phyloP scores from a whole-genome alignment of 2,797 vertebrate species.

The Microctenopoma steveboyesi region DNA sequence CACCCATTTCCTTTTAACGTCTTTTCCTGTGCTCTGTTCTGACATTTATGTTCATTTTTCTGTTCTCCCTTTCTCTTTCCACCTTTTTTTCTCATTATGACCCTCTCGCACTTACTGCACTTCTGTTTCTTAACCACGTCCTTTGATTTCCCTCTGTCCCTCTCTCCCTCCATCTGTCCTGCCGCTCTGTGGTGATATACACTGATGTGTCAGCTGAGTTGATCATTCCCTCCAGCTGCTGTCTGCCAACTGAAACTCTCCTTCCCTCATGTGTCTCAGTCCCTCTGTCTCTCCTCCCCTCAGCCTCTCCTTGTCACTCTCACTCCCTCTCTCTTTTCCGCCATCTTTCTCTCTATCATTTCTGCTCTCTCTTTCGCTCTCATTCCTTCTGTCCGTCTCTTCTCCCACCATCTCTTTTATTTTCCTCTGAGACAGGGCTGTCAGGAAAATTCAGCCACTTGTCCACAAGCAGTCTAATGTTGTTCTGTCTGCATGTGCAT shows the following conservation, averaged over 20 bases:
- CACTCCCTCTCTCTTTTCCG: constrained; percentile 43
- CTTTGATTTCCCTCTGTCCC: constrained; percentile 43
- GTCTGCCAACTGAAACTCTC: constrained; percentile 72
- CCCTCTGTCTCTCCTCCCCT: constrained; percentile 56
- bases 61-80: constrained; percentile 17
- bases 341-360: constrained; percentile 66
- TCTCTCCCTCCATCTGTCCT: constrained; percentile 64
- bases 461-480: constrained; percentile 59
- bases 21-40: not conserved
- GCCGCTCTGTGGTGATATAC: constrained; percentile 65
- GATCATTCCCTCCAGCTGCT: constrained; percentile 80
- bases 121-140: constrained; percentile 51
- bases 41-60: not conserved
- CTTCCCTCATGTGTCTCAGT: constrained; percentile 62
- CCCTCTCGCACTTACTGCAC: constrained; percentile 37
- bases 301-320: constrained; percentile 68
- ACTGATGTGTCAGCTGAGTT: constrained; percentile 78
- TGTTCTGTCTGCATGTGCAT: constrained; percentile 46
- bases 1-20: not conserved
- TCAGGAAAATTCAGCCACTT: constrained; percentile 70
- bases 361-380: constrained; percentile 44
- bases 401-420: constrained; percentile 56
- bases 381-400: constrained; percentile 38
- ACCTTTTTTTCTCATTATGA: constrained; percentile 17
- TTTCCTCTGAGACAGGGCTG: constrained; percentile 64